Evolutionary conservation across 2,113 vertebrate species (phyloP), one percentile per base, ranked within the genome.

Genomic region (Geothlypis trichas): DNA sequence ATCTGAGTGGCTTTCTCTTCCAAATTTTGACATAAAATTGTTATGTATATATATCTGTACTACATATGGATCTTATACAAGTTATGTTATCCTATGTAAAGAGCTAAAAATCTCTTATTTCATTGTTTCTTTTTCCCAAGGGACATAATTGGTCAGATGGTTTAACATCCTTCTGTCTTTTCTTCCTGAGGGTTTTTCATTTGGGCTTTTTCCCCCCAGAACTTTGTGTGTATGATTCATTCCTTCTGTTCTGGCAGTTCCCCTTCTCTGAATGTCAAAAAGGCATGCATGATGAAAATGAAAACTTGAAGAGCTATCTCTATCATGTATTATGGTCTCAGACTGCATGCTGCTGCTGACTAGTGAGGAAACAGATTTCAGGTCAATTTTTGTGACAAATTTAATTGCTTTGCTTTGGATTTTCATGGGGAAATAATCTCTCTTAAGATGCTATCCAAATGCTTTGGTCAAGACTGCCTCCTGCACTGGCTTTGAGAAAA

Each of bases 211-310:
- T 66, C 66, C 5, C 3, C 35, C 7, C 8, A 24, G 47, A 87
- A 77, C 11, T 69, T 42, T 37, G 10, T 89, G 26, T 55, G 33
- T 55, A 4, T 78, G 88, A 41, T 65, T 28, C 20, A 46, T 81
- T 77, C 44, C 65, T 89, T 89, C 68, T 82, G 30, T 91, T 81
- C 59, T 81, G 76, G 31, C 41, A 66, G 6, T 90, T 85, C 9
- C 9, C n/a, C 37, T 67, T 90, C 72, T 24, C n/a, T 65, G 52
- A 84, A 75, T 82, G 42, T 78, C 75, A 84, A 61, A 94, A 79
- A 51, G 61, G 30, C 46, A 71, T 11, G 30, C 61, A 54, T 15
- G 44, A 47, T 16, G 14, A 91, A 42, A 73, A 59, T 61, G 65
- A 74, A 84, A 68, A 80, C 65, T 12, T 41, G 33, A 66, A 61